Percentiles rank a stretch among this genome's conserved stretches.
phyloP scores from a whole-genome alignment of 2,113 vertebrate genomes.

The Panurus biarmicus region DNA sequence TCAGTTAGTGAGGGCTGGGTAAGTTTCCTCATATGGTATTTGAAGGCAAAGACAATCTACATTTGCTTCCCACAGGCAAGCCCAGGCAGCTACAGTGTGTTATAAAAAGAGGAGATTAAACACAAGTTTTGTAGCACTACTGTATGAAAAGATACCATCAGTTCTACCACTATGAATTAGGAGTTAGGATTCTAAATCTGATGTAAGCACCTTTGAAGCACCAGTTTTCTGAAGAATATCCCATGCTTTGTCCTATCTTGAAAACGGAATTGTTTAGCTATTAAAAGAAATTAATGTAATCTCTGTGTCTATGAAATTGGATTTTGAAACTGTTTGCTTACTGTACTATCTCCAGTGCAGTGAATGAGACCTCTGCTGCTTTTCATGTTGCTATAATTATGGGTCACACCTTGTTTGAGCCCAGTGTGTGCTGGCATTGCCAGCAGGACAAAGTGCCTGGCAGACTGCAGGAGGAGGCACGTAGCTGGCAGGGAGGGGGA shows the following conservation, averaged over 20 bases:
- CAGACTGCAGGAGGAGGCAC: not conserved
- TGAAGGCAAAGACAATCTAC: conserved; percentile 43
- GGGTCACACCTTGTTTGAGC: not conserved
- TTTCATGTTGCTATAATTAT: not conserved
- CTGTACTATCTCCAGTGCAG: not conserved
- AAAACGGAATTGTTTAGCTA: conserved; percentile 50
- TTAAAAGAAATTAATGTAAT: conserved; percentile 52
- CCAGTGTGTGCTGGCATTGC: not conserved
- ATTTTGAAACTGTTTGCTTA: conserved; percentile 44
- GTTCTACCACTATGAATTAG: conserved; percentile 18
- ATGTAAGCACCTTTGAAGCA: conserved; percentile 28
- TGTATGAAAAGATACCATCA: conserved; percentile 24
- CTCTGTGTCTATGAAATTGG: conserved; percentile 48
- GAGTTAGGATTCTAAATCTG: conserved; percentile 15
- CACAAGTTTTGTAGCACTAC: not conserved
- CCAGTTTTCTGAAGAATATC: conserved; percentile 36
- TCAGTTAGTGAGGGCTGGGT: conserved; percentile 29
- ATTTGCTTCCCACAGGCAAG: conserved; percentile 56
- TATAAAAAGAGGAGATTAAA: conserved; percentile 47
- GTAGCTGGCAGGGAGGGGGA: rapidly evolving
- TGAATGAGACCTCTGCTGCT: not conserved
- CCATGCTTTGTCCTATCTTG: conserved; percentile 44
- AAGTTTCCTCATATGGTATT: not conserved
- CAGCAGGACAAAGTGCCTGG: not conserved
- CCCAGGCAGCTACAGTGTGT: not conserved